Base-by-base conservation (phyloP, 2,113 vertebrate species). In the Rhinopomastus cyanomelas region DNA sequence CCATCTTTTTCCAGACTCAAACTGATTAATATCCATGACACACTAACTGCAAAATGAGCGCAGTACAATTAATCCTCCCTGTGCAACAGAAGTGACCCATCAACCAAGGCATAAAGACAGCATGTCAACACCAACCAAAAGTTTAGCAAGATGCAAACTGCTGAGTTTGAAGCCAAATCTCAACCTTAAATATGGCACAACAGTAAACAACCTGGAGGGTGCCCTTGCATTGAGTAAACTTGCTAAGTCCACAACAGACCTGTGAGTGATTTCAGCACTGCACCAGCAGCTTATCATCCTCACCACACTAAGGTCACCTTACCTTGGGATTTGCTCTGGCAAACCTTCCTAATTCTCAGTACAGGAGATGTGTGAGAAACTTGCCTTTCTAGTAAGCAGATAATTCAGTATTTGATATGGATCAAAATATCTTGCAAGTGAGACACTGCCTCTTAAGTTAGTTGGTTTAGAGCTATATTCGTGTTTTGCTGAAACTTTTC, bases 1-100 rank as follows among this genome's bases (percentile, higher is more conserved):
- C 90, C 59, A 85, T 82, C 66, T 81, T 90, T 91, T 90, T 73
- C 69, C 83, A 88, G 57, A 62, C 66, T 91, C 72, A 73, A 73
- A 73, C 9, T 91, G 88, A 94, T 81, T 93, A 88, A 94, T 90
- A 90, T 84, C 92, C 51, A 88, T 76, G 66, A 86, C 81, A 94
- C 20, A 61, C 79, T 81, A 80, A 65, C 73, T 79, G 69, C 72
- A 94, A 86, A 94, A 94, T 69, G 23, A 90, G 55, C 77, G 75
- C 0, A 0, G 69, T 79, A 76, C 67, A 88, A 95, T 91, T 96
- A 90, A 90, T 91, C 29, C 83, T 90, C 48, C 42, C 57, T 66
- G 48, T 57, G 42, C 74, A 88, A 81, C 16, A 91, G 77, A 91
- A 92, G 94, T 76, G 91, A 86, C 39, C 18, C 80, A 79, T 91